Conservation (phyloP, 1,140 invertebrate species). For the Polyergus mexicanus region DNA sequence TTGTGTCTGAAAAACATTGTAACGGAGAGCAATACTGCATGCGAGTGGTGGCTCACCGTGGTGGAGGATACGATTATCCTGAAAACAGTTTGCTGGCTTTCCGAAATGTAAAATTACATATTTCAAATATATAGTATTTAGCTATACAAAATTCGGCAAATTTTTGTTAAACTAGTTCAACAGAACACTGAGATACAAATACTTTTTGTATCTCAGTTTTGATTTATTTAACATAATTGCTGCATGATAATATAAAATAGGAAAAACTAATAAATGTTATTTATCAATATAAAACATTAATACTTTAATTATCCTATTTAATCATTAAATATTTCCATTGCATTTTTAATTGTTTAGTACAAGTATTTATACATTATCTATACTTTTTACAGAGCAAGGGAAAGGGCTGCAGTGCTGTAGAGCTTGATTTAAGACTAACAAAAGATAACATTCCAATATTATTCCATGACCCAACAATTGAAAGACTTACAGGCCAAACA, state of each 20-base stretch:
- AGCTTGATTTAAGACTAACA: slow-evolving; percentile 92
- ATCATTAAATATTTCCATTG: background rate
- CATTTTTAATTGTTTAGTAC: slow-evolving; percentile 13
- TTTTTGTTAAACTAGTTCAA: slow-evolving; percentile 1
- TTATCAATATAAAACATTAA: slow-evolving; percentile 7
- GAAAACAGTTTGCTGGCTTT: slow-evolving; percentile 91
- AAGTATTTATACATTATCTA: background rate
- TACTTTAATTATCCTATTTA: background rate
- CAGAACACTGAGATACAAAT: no score
- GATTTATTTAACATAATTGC: slow-evolving; percentile 14
- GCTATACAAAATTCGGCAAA: slow-evolving; percentile 4
- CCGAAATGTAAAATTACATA: slow-evolving; percentile 88
- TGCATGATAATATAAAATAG: background rate
- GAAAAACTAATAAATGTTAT: background rate
- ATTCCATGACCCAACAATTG: slow-evolving; percentile 91
- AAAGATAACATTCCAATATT: slow-evolving; percentile 91
- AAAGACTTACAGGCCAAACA: slow-evolving; percentile 89
- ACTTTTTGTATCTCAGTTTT: slow-evolving; percentile 17
- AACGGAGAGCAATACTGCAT: slow-evolving; percentile 83
- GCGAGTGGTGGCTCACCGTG: slow-evolving; percentile 89
- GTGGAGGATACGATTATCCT: slow-evolving; percentile 90
- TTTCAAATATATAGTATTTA: slow-evolving; percentile 47
- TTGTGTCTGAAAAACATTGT: slow-evolving; percentile 65
- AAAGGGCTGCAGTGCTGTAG: slow-evolving; percentile 90
- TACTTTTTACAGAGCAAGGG: slow-evolving; percentile 88